phyloP scores from a whole-genome alignment of 1,140 invertebrate species.

The Microplitis mediator region DNA sequence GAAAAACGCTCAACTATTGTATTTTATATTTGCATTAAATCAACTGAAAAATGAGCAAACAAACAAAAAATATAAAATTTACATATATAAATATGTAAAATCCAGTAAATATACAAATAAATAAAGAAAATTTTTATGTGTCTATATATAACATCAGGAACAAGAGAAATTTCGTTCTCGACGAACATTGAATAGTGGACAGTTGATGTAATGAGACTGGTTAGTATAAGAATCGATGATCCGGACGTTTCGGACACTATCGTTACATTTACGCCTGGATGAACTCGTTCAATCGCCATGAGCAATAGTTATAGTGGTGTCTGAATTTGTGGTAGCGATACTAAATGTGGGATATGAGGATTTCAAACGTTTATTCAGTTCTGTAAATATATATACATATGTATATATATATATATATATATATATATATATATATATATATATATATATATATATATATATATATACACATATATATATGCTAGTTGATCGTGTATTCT shows the following conservation, averaged over 20 bases:
- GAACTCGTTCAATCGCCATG: constrained; percentile 52
- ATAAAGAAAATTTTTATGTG: no score
- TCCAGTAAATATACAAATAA: no score
- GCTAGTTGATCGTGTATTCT: constrained; percentile 3
- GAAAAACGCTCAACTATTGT: no score
- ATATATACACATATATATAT: neutral
- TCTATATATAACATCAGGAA: no score
- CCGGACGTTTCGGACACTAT: constrained; percentile 41
- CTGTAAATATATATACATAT: neutral
- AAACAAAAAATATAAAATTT: no score
- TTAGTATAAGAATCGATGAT: constrained; percentile 28
- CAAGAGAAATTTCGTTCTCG: neutral
- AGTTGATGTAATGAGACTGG: constrained; percentile 21
- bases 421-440: no score
- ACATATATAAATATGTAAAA: no score
- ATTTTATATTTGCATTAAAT: no score
- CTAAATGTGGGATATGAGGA: neutral
- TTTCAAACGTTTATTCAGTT: constrained; percentile 8
- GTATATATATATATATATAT: no score
- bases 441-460: no score
- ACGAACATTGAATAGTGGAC: constrained; percentile 20
- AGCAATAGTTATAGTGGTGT: constrained; percentile 38
- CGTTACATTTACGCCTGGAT: constrained; percentile 56
- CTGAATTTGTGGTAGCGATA: neutral
- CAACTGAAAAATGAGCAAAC: no score